phyloP scores from a whole-genome alignment of 2,113 vertebrate species.

The Chloebia gouldiae region DNA sequence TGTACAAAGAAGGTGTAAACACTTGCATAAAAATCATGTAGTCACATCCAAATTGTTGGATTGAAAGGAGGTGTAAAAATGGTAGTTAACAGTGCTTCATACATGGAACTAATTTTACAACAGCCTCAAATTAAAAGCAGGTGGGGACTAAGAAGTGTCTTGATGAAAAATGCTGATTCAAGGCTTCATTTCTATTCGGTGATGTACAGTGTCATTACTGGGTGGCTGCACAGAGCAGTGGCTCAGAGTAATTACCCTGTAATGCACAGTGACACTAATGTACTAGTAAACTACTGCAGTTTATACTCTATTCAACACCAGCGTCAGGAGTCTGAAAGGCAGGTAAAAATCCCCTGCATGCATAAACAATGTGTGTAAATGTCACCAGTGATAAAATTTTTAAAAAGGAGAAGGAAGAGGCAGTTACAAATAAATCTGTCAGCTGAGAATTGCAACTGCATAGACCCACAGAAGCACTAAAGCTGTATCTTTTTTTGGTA shows the following conservation, averaged over 20 bases:
- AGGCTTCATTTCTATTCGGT: slow-evolving; percentile 61
- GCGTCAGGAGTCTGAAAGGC: slow-evolving; percentile 58
- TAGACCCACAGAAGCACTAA: background rate
- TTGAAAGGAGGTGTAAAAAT: slow-evolving; percentile 48
- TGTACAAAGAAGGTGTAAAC: background rate
- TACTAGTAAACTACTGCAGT: slow-evolving; percentile 71
- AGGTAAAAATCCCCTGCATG: slow-evolving; percentile 63
- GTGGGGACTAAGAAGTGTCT: background rate
- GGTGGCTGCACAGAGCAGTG: slow-evolving; percentile 63
- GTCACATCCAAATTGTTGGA: background rate
- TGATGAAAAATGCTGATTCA: slow-evolving; percentile 67
- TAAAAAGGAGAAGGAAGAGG: slow-evolving; percentile 11
- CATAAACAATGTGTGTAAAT: slow-evolving; percentile 66
- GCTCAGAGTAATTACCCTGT: slow-evolving; percentile 72
- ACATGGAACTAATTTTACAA: slow-evolving; percentile 17
- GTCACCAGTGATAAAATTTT: slow-evolving; percentile 31
- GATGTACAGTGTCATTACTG: slow-evolving; percentile 64
- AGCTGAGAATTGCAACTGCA: slow-evolving; percentile 2
- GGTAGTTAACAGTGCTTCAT: slow-evolving; percentile 17
- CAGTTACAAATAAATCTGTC: slow-evolving; percentile 43
- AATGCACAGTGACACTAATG: slow-evolving; percentile 76
- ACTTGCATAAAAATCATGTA: slow-evolving; percentile 13
- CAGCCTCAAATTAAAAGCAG: slow-evolving; percentile 32
- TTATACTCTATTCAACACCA: slow-evolving; percentile 62
- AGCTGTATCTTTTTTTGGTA: background rate